Base-by-base conservation (phyloP, 2,888 invertebrate genomes). In the Phaedon cochleariae region DNA sequence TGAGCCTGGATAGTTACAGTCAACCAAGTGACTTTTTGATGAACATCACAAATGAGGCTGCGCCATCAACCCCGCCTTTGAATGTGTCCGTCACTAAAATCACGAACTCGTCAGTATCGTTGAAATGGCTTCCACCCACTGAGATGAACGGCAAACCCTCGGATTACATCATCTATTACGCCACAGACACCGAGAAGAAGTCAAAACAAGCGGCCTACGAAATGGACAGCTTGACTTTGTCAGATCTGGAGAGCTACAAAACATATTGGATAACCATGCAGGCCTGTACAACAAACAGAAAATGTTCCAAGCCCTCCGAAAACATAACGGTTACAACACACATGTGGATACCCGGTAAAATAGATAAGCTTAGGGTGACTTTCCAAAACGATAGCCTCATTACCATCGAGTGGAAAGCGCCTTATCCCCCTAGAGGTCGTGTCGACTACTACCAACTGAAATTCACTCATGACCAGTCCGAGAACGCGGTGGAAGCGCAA, bases 81-180 rank as follows among this genome's bases (percentile, higher is more conserved):
- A 84, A 89, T 80, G 83, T 92, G 6, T 81, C 75, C n/a, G 81
- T 91, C 62, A 81, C 82, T 2, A 84, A 89, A 69, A 84, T 92
- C 1, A 87, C 88, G 20, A 89, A 90, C 78, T 85, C 88, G 54
- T 89, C 90, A 12, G 84, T 92, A 63, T 79, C 84, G 7, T 82
- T 93, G 53, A 77, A 80, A n/a, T 93, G 93, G 94, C 83, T 87
- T 72, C 87, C 90, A 37, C 95, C 96, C 0, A 76, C 83, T 1
- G 84, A 86, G 20, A 87, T 87, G 75, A 96, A 96, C 84, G 95
- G 96, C 0, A 85, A 89, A 18, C 85, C 95, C 59, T 86, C 87
- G 31, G 87, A 88, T 73, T 95, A 93, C 82, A 49, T 45, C 2
- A 63, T 69, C 41, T 17, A 72, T 48, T 68, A 67, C 52, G 70